Evolutionary conservation across 2,113 vertebrate genomes (phyloP), one percentile per base, ranked within the genome.

Genomic region (Bufo gargarizans): DNA sequence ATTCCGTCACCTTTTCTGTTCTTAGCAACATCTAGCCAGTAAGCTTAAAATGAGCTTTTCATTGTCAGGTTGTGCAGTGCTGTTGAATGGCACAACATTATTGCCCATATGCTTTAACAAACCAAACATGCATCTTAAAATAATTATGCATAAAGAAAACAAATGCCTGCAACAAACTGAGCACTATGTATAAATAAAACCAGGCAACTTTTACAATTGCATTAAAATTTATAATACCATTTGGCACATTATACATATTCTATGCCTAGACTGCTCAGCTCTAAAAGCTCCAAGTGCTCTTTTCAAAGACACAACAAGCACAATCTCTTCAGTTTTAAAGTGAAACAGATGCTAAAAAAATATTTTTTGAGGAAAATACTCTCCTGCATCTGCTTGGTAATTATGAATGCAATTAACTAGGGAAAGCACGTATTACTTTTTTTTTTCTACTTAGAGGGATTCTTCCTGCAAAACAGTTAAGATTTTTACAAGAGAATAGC

Each of bases 1-100:
- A 86, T 86, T 56, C 77, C 53, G 74, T 77, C 84, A 86, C 84
- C 56, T 77, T 77, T 61, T 86, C 53, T 63, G 6, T 84, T 65
- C 49, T 55, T 16, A 43, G 82, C 47, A 69, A 55, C 13, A 45
- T 55, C 59, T 6, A 55, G 82, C 12, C 63, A 55, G 12, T 1
- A 69, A 71, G 82, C 49, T 50, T 55, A 55, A 50, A 84, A 69
- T 55, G 20, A 55, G 47, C 49, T 69, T 22, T 69, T 12, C 13
- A 50, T 83, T 53, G 82, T 12, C 63, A 84, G 65, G 22, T 69
- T 55, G 82, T 55, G 47, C 63, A 55, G 47, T 71, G 8, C 43
- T 49, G 69, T 20, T 69, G 19, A 12, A 19, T 49, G 13, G 16
- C 2, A 67, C 43, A 14, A 4, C 11, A 12, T 83, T 83, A 71